A percentile compares a stretch with the other conserved stretches of the same genome.
Evolutionary conservation across 2,888 invertebrate species (phyloP).

Genomic region (Watsonalla binaria): DNA sequence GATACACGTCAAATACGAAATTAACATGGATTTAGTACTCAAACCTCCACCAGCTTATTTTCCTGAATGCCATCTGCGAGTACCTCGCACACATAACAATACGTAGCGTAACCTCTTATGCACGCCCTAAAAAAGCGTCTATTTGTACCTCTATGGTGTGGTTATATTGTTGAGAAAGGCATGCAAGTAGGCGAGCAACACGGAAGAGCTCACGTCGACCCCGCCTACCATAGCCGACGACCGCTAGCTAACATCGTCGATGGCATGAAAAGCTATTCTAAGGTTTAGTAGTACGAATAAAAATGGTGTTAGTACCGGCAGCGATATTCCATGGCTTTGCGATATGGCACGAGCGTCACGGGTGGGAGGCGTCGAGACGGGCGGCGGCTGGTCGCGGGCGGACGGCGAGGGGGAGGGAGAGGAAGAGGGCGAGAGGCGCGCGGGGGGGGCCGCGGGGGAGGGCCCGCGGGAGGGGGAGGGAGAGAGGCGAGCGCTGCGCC

Average conservation of each 20-base stretch:
- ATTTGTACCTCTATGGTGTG: constrained; percentile 25
- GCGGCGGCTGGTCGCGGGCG: constrained; percentile 58
- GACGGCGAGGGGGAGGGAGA: constrained; percentile 35
- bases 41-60: constrained; percentile 10
- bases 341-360: constrained; percentile 71
- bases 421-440: constrained; percentile 15
- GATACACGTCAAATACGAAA: neutral
- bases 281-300: constrained; percentile 71
- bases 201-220: neutral
- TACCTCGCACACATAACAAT: constrained; percentile 14
- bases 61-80: constrained; percentile 20
- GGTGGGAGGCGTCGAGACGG: constrained; percentile 62
- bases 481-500: constrained; percentile 26
- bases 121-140: constrained; percentile 42
- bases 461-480: constrained; percentile 23
- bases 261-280: constrained; percentile 53
- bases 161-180: constrained; percentile 27
- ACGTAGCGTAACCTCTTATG: constrained; percentile 24
- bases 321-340: constrained; percentile 77
- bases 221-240: constrained; percentile 14
- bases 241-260: constrained; percentile 23
- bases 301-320: constrained; percentile 80
- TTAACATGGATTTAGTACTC: constrained; percentile 7
- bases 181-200: constrained; percentile 40
- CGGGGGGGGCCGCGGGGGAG: constrained; percentile 20